A percentile compares a stretch with the other conserved stretches of the same genome.
These are phyloP conservation scores for Phasia obesa DNA, from an alignment of 2,888 invertebrate species.

Conservation along the genomic window DNA sequence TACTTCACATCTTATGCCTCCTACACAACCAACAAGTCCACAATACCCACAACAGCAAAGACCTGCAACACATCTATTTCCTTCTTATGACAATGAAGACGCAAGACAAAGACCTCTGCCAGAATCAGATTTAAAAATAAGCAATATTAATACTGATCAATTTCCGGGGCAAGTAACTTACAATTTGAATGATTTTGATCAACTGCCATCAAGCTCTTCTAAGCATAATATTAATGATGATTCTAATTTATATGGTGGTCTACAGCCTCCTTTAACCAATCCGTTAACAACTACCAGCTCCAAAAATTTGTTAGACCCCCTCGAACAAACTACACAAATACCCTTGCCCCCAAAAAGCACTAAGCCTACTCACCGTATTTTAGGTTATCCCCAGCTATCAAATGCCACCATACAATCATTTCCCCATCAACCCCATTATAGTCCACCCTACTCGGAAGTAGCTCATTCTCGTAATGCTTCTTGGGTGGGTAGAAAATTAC, in stretches of 20 bases:
- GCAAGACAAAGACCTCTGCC: conserved; percentile 53
- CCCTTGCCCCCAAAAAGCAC: conserved; percentile 41
- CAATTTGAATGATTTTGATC: conserved; percentile 46
- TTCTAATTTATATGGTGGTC: conserved; percentile 71
- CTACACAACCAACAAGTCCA: not conserved
- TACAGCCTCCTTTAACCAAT: conserved; percentile 71
- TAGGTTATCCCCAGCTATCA: conserved; percentile 74
- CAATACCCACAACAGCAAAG: not conserved
- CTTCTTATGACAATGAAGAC: conserved; percentile 24
- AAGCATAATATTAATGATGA: conserved; percentile 53
- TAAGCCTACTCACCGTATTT: conserved; percentile 68
- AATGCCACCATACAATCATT: conserved; percentile 73
- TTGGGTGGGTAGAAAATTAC: conserved; percentile 72
- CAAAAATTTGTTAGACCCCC: not conserved
- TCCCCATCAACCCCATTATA: conserved; percentile 77
- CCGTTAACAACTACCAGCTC: conserved; percentile 2
- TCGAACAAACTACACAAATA: conserved; percentile 43
- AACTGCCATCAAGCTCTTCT: conserved; percentile 40
- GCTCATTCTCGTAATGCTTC: conserved; percentile 76
- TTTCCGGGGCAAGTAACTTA: conserved; percentile 46
- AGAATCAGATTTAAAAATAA: conserved; percentile 52
- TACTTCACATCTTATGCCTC: conserved; percentile 28
- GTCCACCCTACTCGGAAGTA: conserved; percentile 79
- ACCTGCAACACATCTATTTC: conserved; percentile 16
- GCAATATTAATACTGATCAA: conserved; percentile 60